phyloP scores from a whole-genome alignment of 1,140 invertebrate species.

The Berghia stephanieae region DNA sequence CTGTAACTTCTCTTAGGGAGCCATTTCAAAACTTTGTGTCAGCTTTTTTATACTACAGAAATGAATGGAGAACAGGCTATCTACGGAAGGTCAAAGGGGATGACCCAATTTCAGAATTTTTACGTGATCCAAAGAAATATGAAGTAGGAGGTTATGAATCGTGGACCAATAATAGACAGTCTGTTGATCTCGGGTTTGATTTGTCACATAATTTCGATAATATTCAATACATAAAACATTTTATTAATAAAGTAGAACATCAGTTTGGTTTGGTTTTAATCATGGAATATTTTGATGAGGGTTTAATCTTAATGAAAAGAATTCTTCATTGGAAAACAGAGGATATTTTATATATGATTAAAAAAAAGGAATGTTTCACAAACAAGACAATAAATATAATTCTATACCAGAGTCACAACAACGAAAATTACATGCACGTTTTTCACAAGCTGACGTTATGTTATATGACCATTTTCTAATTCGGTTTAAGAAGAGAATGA shows the following conservation, averaged over 20 bases:
- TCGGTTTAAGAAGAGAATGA: neutral
- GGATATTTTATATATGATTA: constrained; percentile 41
- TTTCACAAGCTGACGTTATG: constrained; percentile 12
- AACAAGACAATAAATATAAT: too few relatives aligned
- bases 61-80: neutral
- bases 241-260: constrained; percentile 26
- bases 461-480: constrained; percentile 20
- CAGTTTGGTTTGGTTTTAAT: constrained; percentile 41
- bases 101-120: neutral
- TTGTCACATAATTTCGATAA: neutral
- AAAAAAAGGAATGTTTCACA: neutral
- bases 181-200: constrained; percentile 21
- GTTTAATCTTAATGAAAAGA: constrained; percentile 38
- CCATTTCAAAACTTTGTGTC: constrained; percentile 23
- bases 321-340: constrained; percentile 36
- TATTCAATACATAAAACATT: constrained; percentile 12
- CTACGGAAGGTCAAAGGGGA: neutral
- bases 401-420: neutral
- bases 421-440: neutral
- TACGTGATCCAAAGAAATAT: neutral
- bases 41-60: constrained; percentile 4
- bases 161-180: constrained; percentile 30
- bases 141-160: constrained; percentile 4
- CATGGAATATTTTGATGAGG: constrained; percentile 44
- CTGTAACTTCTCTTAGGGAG: constrained; percentile 1